These are phyloP conservation scores for Drepanosiphum platanoidis DNA, from an alignment of 2,888 invertebrate genomes.

Conservation along the genomic window DNA sequence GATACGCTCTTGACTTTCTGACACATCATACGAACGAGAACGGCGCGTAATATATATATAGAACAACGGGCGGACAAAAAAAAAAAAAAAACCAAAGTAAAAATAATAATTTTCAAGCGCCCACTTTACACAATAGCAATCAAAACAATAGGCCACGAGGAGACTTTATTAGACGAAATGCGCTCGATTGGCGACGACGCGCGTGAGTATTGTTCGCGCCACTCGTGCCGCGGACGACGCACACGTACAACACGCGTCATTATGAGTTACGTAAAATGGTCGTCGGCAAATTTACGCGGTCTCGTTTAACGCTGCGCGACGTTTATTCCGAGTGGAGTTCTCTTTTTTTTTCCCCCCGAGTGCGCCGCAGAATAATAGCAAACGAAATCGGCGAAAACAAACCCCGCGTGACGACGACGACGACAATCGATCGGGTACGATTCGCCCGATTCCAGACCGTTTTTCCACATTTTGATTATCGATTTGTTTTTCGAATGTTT, in stretches of 20 bases:
- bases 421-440: too few species aligned
- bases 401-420: too few species aligned
- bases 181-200: slow-evolving; percentile 17
- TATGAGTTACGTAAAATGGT: background rate
- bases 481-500: too few species aligned
- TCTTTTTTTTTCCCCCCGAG: too few species aligned
- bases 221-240: background rate
- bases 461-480: too few species aligned
- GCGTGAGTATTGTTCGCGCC: slow-evolving; percentile 5
- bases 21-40: background rate
- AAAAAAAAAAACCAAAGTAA: background rate
- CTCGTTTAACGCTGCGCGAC: too few species aligned
- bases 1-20: slow-evolving; percentile 12
- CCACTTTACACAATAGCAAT: slow-evolving; percentile 36
- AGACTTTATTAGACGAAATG: slow-evolving; percentile 13
- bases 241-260: background rate
- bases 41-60: background rate
- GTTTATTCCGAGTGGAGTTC: too few species aligned
- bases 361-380: too few species aligned
- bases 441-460: too few species aligned
- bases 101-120: slow-evolving; percentile 27
- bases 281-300: background rate
- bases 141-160: slow-evolving; percentile 40
- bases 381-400: too few species aligned
- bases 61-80: background rate